These are phyloP conservation scores for Gnathonemus echidnorhynchus DNA, from an alignment of 2,113 vertebrate species.

Conservation along the genomic window DNA sequence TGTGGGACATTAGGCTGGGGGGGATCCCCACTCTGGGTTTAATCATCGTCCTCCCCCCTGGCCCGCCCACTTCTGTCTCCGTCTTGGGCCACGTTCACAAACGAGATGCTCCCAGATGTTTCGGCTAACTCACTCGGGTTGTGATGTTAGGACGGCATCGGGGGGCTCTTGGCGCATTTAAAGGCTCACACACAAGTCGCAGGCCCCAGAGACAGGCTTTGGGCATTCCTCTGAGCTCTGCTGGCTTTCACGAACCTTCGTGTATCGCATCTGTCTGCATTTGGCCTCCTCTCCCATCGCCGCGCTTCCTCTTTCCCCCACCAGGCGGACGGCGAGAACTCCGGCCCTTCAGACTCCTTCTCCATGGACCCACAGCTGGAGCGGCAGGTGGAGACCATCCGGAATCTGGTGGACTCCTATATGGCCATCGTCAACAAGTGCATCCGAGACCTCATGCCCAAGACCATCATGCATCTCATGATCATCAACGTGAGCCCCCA, in stretches of 20 bases:
- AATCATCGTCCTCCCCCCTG: conserved; percentile 55
- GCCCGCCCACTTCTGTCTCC: conserved; percentile 36
- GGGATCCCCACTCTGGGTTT: conserved; percentile 59
- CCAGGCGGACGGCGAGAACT: conserved; percentile 67
- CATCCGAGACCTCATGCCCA: conserved; percentile 82
- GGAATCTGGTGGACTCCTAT: conserved; percentile 86
- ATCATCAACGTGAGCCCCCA: conserved; percentile 76
- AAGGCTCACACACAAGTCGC: conserved; percentile 26
- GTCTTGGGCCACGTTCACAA: conserved; percentile 1
- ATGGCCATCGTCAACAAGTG: conserved; percentile 88
- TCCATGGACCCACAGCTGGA: conserved; percentile 83
- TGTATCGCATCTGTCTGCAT: background rate
- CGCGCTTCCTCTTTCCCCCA: conserved; percentile 6
- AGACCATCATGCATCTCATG: conserved; percentile 91
- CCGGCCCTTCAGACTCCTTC: conserved; percentile 70
- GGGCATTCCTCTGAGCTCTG: background rate
- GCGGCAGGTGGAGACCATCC: conserved; percentile 87
- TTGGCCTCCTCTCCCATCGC: background rate
- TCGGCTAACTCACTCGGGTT: conserved; percentile 26
- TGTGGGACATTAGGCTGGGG: conserved; percentile 47
- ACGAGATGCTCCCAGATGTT: background rate
- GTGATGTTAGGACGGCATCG: conserved; percentile 32
- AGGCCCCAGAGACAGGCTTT: background rate
- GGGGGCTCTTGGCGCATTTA: conserved; percentile 25
- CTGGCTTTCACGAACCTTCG: background rate